These are phyloP conservation scores for Nycticryphes semicollaris DNA, from an alignment of 2,113 vertebrate genomes.

Conservation along the genomic window DNA sequence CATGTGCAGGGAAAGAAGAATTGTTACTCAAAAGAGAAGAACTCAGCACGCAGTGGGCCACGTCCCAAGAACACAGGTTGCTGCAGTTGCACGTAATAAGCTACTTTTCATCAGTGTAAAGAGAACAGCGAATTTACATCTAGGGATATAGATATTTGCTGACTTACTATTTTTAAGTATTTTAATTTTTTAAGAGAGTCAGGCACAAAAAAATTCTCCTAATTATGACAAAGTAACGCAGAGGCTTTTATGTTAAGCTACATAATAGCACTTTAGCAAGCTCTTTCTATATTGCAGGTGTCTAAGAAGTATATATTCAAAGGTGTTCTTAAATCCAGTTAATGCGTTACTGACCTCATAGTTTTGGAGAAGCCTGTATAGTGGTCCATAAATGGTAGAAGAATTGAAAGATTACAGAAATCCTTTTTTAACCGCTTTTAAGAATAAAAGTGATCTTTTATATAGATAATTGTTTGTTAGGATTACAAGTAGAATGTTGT, in stretches of 20 bases:
- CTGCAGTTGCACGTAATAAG: not conserved
- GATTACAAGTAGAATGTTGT: not conserved
- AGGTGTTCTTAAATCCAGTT: not conserved
- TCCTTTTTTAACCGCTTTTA: not conserved
- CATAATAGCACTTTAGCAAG: not conserved
- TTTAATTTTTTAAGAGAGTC: not conserved
- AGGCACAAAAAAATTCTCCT: not conserved
- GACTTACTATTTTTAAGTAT: not conserved
- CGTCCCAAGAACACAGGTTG: not conserved
- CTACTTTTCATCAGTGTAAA: not conserved
- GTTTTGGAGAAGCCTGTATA: not conserved
- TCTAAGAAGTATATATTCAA: not conserved
- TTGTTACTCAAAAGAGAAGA: not conserved
- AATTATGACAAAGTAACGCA: not conserved
- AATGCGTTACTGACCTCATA: not conserved
- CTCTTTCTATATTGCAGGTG: not conserved
- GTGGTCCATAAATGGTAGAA: not conserved
- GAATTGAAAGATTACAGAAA: not conserved
- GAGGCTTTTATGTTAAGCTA: not conserved
- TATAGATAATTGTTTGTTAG: not conserved
- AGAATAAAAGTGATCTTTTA: not conserved
- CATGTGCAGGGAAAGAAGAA: not conserved
- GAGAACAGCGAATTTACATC: not conserved
- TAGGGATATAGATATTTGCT: not conserved
- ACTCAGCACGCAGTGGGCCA: not conserved